Evolutionary conservation across 2,888 invertebrate species (phyloP), one percentile per base, ranked within the genome.

Genomic region (Scaptodrosophila latifasciaeformis): DNA sequence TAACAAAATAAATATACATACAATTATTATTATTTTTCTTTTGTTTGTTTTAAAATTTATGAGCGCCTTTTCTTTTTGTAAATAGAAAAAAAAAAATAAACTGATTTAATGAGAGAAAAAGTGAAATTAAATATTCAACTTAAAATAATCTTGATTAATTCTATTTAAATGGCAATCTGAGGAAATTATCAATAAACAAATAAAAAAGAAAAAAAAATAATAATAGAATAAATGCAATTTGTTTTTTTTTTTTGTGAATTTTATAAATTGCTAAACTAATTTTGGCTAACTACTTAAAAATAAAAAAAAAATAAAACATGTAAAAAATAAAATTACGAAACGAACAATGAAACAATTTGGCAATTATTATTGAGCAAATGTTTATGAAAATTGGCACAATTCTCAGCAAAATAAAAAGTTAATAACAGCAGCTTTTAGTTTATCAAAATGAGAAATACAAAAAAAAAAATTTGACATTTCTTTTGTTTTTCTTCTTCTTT

Each of bases 341-440:
- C 40, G 50, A 54, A 52, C 34, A 45, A 50, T 39, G 46, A 71
- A 42, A 46, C 68, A 71, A 78, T 71, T 71, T 71, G 71, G 79
- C 71, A 75, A 78, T 62, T 65, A n/a, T n/a, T n/a, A 53, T 70
- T 71, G 79, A 71, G 79, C 70, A 70, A 76, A 62, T 72, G 68
- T 68, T 65, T 61, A 55, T 34, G 12, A n/a, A 15, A 40, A 50
- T 65, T 67, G 67, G 47, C 65, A 66, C 67, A 66, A 63, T 52
- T 56, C 18, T 37, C 10, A 10, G 37, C 37, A 37, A 37, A 17
- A 37, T 12, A 15, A 17, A 37, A 12, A 17, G 15, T 13, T 10
- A 37, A 17, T 17, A 35, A 15, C 27, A 6, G 9, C 9, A 9
- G 5, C 5, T 27, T 27, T 6, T 6, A 27, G 27, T 9, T 6